A percentile compares a stretch with the other conserved stretches of the same genome.
Conservation (phyloP, 1,140 invertebrate genomes). For the Drosophila eugracilis region DNA sequence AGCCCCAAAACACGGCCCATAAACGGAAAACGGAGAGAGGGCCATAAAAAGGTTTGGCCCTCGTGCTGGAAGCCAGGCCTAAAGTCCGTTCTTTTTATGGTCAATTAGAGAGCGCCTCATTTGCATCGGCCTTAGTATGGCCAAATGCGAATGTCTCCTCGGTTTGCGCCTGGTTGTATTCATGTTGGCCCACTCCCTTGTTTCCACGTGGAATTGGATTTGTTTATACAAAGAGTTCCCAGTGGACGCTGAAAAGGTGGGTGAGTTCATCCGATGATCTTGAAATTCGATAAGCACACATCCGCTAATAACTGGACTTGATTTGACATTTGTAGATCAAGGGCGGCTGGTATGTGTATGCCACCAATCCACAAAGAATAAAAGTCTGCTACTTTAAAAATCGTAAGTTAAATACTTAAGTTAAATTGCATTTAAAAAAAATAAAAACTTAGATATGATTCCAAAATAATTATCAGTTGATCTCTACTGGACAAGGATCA, state of each 20-base stretch:
- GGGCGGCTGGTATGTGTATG: slow-evolving; percentile 64
- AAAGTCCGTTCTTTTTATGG: slow-evolving; percentile 42
- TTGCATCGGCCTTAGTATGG: slow-evolving; percentile 57
- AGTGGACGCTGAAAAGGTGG: slow-evolving; percentile 52
- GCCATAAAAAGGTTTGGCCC: slow-evolving; percentile 39
- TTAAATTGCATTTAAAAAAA: not conserved
- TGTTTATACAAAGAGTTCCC: slow-evolving; percentile 62
- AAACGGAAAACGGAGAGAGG: slow-evolving; percentile 29
- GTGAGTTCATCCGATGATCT: slow-evolving; percentile 18
- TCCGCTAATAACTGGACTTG: not conserved
- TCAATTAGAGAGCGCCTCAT: slow-evolving; percentile 60
- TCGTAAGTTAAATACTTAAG: slow-evolving; percentile 34
- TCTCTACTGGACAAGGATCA: slow-evolving; percentile 63
- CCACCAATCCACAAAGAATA: slow-evolving; percentile 13
- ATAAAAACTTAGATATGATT: too few species aligned
- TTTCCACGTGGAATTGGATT: slow-evolving; percentile 37
- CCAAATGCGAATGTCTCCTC: slow-evolving; percentile 32
- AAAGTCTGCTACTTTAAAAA: slow-evolving; percentile 35
- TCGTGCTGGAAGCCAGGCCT: slow-evolving; percentile 25
- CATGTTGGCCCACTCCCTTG: slow-evolving; percentile 3
- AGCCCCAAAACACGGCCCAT: slow-evolving; percentile 30
- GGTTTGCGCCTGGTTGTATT: slow-evolving; percentile 14
- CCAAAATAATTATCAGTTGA: slow-evolving; percentile 45
- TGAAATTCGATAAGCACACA: not conserved
- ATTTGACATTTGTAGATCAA: slow-evolving; percentile 44